These are phyloP conservation scores for Acromyrmex charruanus DNA, from an alignment of 1,140 invertebrate genomes.

Conservation along the genomic window DNA sequence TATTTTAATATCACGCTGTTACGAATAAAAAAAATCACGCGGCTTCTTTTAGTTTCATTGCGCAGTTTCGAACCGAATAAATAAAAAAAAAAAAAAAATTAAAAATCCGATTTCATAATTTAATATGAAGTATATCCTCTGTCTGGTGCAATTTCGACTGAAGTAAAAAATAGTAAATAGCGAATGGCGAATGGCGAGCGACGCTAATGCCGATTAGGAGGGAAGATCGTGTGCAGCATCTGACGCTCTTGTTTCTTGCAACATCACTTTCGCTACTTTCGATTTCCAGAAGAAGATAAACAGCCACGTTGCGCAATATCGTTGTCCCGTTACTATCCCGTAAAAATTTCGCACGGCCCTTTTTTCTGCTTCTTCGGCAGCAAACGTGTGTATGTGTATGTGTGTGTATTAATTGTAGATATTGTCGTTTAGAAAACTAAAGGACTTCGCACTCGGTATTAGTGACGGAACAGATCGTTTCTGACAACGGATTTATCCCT, in stretches of 20 bases:
- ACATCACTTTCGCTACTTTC: constrained; percentile 78
- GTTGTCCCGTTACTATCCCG: constrained; percentile 1
- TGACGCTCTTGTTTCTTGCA: constrained; percentile 51
- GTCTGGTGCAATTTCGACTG: constrained; percentile 18
- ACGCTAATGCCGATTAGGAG: constrained; percentile 32
- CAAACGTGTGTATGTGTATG: neutral
- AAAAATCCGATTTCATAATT: neutral
- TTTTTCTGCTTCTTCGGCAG: constrained; percentile 15
- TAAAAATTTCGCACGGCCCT: constrained; percentile 39
- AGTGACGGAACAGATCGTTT: neutral
- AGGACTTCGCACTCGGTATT: neutral
- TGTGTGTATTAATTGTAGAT: constrained; percentile 12
- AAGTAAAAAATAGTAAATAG: constrained; percentile 30
- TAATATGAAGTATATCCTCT: neutral
- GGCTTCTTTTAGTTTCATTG: neutral
- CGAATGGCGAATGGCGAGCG: constrained; percentile 28
- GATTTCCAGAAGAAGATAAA: constrained; percentile 65
- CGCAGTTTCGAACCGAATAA: neutral
- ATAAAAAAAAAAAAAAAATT: neutral
- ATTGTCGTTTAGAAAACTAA: constrained; percentile 39
- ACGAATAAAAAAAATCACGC: constrained; percentile 15
- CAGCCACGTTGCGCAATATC: constrained; percentile 31
- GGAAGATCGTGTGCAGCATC: constrained; percentile 55
- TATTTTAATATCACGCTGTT: constrained; percentile 53
- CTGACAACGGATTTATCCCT: constrained; percentile 16